Evolutionary conservation across 1,140 invertebrate genomes (phyloP).

Genomic region (Leucophenga varia): DNA sequence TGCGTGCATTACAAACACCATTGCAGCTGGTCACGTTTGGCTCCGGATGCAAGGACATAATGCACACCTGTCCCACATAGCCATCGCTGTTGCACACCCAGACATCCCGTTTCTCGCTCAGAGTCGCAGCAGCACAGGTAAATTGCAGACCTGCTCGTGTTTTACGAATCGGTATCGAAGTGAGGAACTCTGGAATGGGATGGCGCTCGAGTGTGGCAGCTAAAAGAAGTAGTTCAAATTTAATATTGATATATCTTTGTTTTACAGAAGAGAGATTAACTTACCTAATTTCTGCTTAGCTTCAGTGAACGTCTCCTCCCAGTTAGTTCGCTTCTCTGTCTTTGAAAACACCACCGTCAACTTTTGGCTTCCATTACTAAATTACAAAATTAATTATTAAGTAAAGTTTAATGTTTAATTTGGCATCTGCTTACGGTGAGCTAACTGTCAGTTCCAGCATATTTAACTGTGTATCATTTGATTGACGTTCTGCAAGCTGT

Average conservation of each 20-base stretch:
- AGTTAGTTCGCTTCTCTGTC: conserved; percentile 82
- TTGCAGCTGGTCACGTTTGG: conserved; percentile 94
- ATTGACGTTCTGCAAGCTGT: conserved; percentile 80
- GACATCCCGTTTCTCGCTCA: conserved; percentile 69
- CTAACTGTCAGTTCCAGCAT: conserved; percentile 79
- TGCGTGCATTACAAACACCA: conserved; percentile 92
- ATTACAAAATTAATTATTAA: conserved; percentile 22
- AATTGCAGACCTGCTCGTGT: conserved; percentile 93
- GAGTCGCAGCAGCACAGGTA: conserved; percentile 86
- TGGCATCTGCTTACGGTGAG: conserved; percentile 73
- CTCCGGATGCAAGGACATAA: conserved; percentile 85
- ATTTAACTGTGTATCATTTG: conserved; percentile 77
- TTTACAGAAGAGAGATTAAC: conserved; percentile 20
- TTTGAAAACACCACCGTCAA: conserved; percentile 85
- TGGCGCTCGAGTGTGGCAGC: conserved; percentile 72
- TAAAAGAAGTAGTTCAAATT: too few species aligned
- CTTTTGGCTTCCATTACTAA: conserved; percentile 83
- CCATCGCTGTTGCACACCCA: conserved; percentile 98
- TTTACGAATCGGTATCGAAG: conserved; percentile 87
- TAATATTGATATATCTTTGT: too few species aligned
- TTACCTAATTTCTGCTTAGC: conserved; percentile 90
- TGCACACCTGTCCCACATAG: conserved; percentile 94
- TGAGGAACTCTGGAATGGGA: conserved; percentile 81
- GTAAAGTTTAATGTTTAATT: neutral
- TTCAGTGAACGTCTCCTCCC: conserved; percentile 88